Evolutionary conservation across 2,888 invertebrate genomes (phyloP).

Genomic region (Drosophila siamana): DNA sequence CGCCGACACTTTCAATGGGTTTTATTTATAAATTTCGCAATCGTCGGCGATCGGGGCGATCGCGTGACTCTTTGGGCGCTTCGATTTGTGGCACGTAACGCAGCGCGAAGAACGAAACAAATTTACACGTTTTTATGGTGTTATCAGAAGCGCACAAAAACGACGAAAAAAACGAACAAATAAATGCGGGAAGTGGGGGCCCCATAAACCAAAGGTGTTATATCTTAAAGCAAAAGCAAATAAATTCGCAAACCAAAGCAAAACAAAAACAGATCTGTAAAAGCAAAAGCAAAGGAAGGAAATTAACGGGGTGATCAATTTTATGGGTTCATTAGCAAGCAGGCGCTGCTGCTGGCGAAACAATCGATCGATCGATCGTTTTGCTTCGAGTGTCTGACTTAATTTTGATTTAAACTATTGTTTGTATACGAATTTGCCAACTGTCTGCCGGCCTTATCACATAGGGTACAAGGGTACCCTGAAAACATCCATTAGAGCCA

Average conservation of each 20-base stretch:
- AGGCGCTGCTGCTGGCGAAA: constrained; percentile 30
- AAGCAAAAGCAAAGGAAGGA: constrained; percentile 9
- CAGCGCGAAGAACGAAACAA: constrained; percentile 6
- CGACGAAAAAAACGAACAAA: too few species aligned
- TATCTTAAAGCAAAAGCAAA: constrained; percentile 51
- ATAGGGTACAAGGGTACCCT: constrained; percentile 24
- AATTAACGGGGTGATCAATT: constrained; percentile 79
- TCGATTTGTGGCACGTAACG: constrained; percentile 55
- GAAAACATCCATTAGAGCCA: constrained; percentile 53
- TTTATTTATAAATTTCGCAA: constrained; percentile 36
- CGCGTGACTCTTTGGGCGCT: constrained; percentile 62
- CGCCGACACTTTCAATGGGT: constrained; percentile 17
- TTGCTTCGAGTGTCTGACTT: constrained; percentile 66
- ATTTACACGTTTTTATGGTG: constrained; percentile 21
- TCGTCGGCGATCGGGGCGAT: constrained; percentile 54
- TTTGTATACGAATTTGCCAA: constrained; percentile 54
- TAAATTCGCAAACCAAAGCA: constrained; percentile 22
- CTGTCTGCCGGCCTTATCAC: constrained; percentile 38
- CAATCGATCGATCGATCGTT: constrained; percentile 62
- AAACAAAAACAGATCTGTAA: constrained; percentile 15
- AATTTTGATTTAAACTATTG: constrained; percentile 74
- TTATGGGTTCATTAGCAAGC: constrained; percentile 77
- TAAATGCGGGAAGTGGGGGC: constrained; percentile 21
- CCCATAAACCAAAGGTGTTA: constrained; percentile 72
- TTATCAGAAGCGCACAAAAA: constrained; percentile 10